Evolutionary conservation across 2,888 invertebrate species (phyloP).

Genomic region (Dryobota labecula): DNA sequence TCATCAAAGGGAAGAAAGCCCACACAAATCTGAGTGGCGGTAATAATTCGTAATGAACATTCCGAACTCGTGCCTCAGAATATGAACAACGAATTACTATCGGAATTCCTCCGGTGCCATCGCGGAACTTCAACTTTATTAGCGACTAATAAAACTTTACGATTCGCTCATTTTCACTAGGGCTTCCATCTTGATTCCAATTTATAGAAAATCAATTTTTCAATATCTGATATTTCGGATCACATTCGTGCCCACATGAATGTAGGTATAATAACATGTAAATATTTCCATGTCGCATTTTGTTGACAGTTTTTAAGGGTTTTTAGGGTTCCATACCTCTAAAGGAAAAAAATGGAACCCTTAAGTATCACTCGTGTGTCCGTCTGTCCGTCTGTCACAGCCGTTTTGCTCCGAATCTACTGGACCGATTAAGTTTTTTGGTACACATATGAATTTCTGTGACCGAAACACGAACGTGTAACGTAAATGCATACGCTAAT

Average conservation of each 20-base stretch:
- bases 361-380: no score
- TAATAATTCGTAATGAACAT: constrained; percentile 70
- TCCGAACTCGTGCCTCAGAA: constrained; percentile 75
- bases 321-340: no score
- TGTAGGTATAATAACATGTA: constrained; percentile 10
- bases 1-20: constrained; percentile 62
- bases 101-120: constrained; percentile 67
- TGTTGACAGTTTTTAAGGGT: background rate
- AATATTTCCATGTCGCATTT: background rate
- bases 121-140: constrained; percentile 72
- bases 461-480: no score
- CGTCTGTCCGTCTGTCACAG: no score
- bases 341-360: no score
- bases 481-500: no score
- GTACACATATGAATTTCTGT: no score
- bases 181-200: constrained; percentile 61
- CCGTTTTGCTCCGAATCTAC: no score
- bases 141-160: constrained; percentile 74
- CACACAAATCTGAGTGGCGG: constrained; percentile 71
- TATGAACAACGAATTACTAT: constrained; percentile 78
- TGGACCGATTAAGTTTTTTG: no score
- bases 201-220: constrained; percentile 62
- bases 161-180: constrained; percentile 66
- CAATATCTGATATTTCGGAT: constrained; percentile 56
- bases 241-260: constrained; percentile 23